Evolutionary conservation across 2,797 vertebrate species (phyloP).

Genomic region (Artibeus jamaicensis): DNA sequence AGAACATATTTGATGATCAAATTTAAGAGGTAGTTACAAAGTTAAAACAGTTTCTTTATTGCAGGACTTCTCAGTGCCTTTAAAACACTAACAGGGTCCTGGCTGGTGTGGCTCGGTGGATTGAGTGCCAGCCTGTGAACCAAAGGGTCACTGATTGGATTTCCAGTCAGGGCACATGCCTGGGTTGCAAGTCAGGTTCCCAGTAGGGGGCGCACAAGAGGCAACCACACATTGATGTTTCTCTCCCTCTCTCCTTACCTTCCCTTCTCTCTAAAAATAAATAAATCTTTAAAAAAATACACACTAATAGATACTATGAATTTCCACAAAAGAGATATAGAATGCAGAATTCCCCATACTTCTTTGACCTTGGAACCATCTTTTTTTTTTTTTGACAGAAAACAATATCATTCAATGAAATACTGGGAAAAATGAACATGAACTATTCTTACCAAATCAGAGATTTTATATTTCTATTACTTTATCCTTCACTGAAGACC

Average conservation of each 20-base stretch:
- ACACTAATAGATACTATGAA: not conserved
- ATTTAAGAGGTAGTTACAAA: slow-evolving; percentile 47
- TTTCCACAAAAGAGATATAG: not conserved
- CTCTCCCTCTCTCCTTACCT: no score
- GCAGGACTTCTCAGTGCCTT: not conserved
- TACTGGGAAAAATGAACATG: not conserved
- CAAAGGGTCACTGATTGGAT: no score
- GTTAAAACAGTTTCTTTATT: slow-evolving; percentile 9
- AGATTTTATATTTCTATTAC: slow-evolving; percentile 29
- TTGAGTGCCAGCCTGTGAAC: no score
- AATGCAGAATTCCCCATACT: not conserved
- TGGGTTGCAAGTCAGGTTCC: no score
- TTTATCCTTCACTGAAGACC: slow-evolving; percentile 18
- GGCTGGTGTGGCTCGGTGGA: no score
- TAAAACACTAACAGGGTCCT: not conserved
- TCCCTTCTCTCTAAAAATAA: no score
- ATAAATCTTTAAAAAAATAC: no score
- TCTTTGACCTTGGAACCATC: not conserved
- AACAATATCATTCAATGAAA: not conserved
- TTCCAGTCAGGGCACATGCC: no score
- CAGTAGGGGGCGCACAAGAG: no score
- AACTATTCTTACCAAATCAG: slow-evolving; percentile 31
- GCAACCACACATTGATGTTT: no score
- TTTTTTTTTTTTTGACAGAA: not conserved
- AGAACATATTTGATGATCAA: slow-evolving; percentile 13